These are phyloP conservation scores for Cryptosula pallasiana DNA, from an alignment of 2,888 invertebrate genomes.

Conservation along the genomic window DNA sequence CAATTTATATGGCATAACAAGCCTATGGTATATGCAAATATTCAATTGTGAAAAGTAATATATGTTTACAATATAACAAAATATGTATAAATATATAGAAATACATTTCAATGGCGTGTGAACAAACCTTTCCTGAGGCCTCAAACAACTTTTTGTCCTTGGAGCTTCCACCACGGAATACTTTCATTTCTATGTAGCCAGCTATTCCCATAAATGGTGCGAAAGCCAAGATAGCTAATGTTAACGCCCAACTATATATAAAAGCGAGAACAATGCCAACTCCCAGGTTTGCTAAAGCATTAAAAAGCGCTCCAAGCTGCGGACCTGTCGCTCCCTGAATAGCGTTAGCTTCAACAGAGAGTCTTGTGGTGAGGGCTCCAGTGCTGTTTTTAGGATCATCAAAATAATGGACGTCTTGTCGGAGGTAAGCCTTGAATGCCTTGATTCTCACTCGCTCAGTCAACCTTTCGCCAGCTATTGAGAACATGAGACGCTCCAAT, in stretches of 20 bases:
- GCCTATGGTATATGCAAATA: too few species aligned
- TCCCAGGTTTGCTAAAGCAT: slow-evolving; percentile 48
- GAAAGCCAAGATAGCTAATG: slow-evolving; percentile 51
- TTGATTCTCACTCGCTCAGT: slow-evolving; percentile 65
- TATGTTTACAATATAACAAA: too few species aligned
- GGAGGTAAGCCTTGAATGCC: slow-evolving; percentile 54
- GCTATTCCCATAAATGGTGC: slow-evolving; percentile 53
- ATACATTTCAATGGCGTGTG: background rate
- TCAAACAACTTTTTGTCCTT: slow-evolving; percentile 55
- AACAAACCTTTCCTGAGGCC: slow-evolving; percentile 56
- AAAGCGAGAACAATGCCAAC: slow-evolving; percentile 54
- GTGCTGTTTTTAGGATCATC: slow-evolving; percentile 48
- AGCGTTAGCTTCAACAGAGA: slow-evolving; percentile 51
- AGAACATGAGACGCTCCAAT: slow-evolving; percentile 58
- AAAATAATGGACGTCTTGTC: slow-evolving; percentile 52
- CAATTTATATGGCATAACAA: too few species aligned
- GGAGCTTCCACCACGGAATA: slow-evolving; percentile 54
- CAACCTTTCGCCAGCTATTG: slow-evolving; percentile 71
- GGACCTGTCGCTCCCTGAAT: slow-evolving; percentile 53
- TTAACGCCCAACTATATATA: slow-evolving; percentile 55
- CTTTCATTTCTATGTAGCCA: slow-evolving; percentile 49
- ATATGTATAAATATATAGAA: too few species aligned
- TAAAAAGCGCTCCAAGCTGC: slow-evolving; percentile 51
- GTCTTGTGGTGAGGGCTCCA: slow-evolving; percentile 48
- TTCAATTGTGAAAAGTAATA: too few species aligned